Base-by-base conservation (phyloP, 2,888 invertebrate species). In the Corbicula japonica region DNA sequence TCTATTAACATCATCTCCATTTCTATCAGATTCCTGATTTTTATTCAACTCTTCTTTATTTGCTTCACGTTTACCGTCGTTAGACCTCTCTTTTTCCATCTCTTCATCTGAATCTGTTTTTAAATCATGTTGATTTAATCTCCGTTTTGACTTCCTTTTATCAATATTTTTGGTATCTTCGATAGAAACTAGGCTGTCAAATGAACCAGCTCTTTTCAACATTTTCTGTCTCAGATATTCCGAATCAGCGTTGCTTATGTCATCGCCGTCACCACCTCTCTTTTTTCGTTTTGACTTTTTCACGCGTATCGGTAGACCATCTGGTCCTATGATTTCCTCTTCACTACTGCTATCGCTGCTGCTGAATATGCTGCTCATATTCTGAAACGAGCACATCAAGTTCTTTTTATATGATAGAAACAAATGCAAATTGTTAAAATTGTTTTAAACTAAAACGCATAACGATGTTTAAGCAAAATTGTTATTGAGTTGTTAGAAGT, bases 111-210 rank as follows among this genome's bases (percentile, higher is more conserved):
- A 15, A 5, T 71, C 71, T 2, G 50, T 52, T 62, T n/a, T 52
- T 41, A 58, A 58, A 10, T 10, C n/a, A 38, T 72, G 66, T 26
- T 72, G 72, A 32, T 68, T 66, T 5, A 70, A 46, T 56, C 50
- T 73, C 38, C 58, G 46, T 50, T 58, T 73, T 58, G 69, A 58
- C 32, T 48, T 69, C 32, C 54, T 34, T 26, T 66, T 23, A 28
- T 66, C 71, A 26, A 46, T 54, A 18, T 66, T 61, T 2, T 60
- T 61, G 3, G 65, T 60, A 48, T 75, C 79, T 46, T 75, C 75
- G 4, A 75, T 68, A 5, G 71, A 75, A 10, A 60, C 30, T 60
- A 75, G 56, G 21, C 74, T 74, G 15, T 79, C 79, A 18, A 70
- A 23, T 15, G 79, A 79, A 23, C 75, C 66, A 26, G 70, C 41